These are phyloP conservation scores for Lycopodina hypogea DNA, from an alignment of 37 sponge, comb jelly and placozoan genomes.

Conservation along the genomic window DNA sequence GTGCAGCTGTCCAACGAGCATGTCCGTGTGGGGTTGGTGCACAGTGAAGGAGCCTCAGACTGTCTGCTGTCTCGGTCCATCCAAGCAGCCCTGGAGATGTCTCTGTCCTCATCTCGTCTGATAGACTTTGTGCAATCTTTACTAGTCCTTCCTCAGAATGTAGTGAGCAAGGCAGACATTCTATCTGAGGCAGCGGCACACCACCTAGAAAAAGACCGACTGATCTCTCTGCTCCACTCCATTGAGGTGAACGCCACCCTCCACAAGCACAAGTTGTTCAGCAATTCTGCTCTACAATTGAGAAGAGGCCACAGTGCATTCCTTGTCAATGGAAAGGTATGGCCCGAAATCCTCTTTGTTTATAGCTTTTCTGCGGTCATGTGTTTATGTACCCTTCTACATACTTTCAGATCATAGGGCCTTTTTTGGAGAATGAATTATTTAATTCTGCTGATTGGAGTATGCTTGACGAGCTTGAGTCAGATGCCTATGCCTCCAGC, in stretches of 20 bases:
- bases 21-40: slow-evolving; percentile 9
- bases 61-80: background rate
- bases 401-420: slow-evolving; percentile 56
- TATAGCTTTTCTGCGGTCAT: background rate
- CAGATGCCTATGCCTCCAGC: slow-evolving; percentile 8
- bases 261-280: background rate
- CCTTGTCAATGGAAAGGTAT: slow-evolving; percentile 67
- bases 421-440: slow-evolving; percentile 32
- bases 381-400: background rate
- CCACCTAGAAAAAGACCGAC: background rate
- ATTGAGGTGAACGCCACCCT: background rate
- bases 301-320: slow-evolving; percentile 26
- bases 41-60: background rate
- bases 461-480: slow-evolving; percentile 42
- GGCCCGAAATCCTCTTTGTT: background rate
- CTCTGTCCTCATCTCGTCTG: background rate
- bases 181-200: background rate
- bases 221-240: background rate
- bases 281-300: slow-evolving; percentile 6
- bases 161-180: background rate
- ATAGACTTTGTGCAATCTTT: background rate
- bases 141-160: background rate
- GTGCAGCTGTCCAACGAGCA: background rate
- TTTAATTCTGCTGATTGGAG: slow-evolving; percentile 40
- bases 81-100: background rate